Evolutionary conservation across 1,140 invertebrate genomes (phyloP), one percentile per base, ranked within the genome.

Genomic region (Polyergus mexicanus): DNA sequence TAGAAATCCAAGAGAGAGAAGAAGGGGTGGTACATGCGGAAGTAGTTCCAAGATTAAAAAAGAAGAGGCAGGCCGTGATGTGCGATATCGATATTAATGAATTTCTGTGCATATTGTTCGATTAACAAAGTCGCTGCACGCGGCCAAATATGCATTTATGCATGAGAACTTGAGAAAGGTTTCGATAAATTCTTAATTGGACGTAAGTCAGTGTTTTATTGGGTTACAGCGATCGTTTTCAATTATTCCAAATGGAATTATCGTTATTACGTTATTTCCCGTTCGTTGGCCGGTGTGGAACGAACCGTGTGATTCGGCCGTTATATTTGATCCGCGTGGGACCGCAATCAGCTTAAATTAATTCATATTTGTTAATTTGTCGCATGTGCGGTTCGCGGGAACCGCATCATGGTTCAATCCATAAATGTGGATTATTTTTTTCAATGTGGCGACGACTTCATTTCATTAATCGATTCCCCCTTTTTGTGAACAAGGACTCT

Each of bases 171-270:
- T 19, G 16, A 11, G 19, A 72, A 74, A 16, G 28, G 58, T 72
- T 69, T 47, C 38, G 35, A 28, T 83, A 83, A 60, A 83, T 83
- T 83, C 68, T 83, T 74, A 83, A 83, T 83, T 62, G 54, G 44
- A 74, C 47, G 13, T 35, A 28, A 35, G 13, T 35, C 41, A 35
- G 25, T 28, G 32, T 81, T 81, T 22, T 28, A 74, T 62, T 28
- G 68, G 13, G 78, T 72, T 56, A 54, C 54, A 41, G 44, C 60
- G 60, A 78, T 78, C 77, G 8, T 44, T 19, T 56, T 38, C 60
- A 74, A 83, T 83, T 83, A 83, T 60, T 35, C n/a, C 54, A 60
- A 74, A 60, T 13, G 35, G 54, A 41, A 44, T 81, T 72, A 81
- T 60, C 54, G 54, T 74, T 72, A 83, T 83, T 83, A 74, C 28